Percentiles rank a stretch among this genome's conserved stretches.
These are phyloP conservation scores for Corydoras sp. DNA, from an alignment of 2,113 vertebrate species.

Conservation along the genomic window DNA sequence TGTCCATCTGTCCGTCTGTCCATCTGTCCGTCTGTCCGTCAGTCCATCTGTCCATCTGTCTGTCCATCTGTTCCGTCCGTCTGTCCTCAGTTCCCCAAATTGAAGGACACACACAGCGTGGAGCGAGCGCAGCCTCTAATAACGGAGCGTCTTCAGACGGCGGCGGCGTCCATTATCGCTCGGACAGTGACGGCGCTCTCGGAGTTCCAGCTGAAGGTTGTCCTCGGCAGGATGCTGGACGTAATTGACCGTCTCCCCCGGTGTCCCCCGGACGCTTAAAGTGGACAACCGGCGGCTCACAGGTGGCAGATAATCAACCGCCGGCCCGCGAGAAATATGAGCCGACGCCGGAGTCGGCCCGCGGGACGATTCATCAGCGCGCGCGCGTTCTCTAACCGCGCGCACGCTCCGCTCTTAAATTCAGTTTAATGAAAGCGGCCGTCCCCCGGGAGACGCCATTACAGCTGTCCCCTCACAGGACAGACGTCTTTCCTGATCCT, in stretches of 20 bases:
- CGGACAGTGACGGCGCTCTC: not conserved
- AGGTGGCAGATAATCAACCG: not conserved
- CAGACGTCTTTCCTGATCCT: too few relatives aligned
- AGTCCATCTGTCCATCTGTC: too few relatives aligned
- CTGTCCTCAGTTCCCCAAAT: too few relatives aligned
- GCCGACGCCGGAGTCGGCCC: slow-evolving; percentile 14
- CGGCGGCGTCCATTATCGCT: not conserved
- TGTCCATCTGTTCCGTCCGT: too few relatives aligned
- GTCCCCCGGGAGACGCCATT: too few relatives aligned
- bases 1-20: too few relatives aligned
- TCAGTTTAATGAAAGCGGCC: not conserved
- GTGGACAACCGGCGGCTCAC: slow-evolving; percentile 4
- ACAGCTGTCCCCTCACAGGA: too few relatives aligned
- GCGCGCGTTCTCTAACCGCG: not conserved
- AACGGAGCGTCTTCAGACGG: too few relatives aligned
- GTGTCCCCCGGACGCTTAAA: not conserved
- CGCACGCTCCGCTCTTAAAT: slow-evolving; percentile 8
- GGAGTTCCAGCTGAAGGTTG: slow-evolving; percentile 7
- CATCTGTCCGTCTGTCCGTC: too few relatives aligned
- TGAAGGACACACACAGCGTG: too few relatives aligned
- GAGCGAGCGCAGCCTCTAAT: too few relatives aligned
- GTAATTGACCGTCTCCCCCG: slow-evolving; percentile 31
- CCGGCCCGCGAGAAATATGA: slow-evolving; percentile 33
- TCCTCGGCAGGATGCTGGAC: slow-evolving; percentile 12
- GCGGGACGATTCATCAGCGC: slow-evolving; percentile 25